phyloP scores from a whole-genome alignment of 2,113 vertebrate species.

The Struthio camelus region DNA sequence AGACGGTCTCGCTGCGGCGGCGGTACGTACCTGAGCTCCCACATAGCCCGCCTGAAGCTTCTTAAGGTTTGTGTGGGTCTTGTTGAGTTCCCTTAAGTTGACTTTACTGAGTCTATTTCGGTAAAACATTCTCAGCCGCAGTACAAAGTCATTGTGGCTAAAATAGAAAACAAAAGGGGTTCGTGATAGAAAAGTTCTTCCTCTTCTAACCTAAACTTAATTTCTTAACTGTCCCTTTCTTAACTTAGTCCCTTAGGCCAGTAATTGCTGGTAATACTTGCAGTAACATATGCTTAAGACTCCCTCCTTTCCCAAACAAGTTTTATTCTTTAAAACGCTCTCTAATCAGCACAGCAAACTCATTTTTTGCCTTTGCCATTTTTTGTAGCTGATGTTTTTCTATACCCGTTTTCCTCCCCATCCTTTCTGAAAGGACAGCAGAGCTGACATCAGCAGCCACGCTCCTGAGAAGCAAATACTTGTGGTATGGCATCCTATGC shows the following conservation, averaged over 20 bases:
- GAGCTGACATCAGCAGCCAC: background rate
- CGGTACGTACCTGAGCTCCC: conserved; percentile 85
- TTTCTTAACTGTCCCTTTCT: background rate
- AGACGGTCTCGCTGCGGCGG: background rate
- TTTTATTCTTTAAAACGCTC: background rate
- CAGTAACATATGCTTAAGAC: background rate
- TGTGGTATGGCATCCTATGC: background rate
- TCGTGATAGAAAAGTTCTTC: background rate
- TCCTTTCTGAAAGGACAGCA: background rate
- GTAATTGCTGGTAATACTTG: background rate
- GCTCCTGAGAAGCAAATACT: background rate
- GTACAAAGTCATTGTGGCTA: conserved; percentile 89
- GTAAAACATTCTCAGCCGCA: conserved; percentile 80
- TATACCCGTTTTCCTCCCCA: background rate
- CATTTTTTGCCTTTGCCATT: background rate
- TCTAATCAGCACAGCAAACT: background rate
- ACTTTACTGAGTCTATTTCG: conserved; percentile 75
- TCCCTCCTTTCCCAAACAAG: background rate
- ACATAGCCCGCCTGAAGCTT: conserved; percentile 84
- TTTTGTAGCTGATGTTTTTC: background rate
- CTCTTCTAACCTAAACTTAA: background rate
- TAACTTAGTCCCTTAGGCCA: background rate
- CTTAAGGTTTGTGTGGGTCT: conserved; percentile 81
- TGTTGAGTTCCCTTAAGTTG: conserved; percentile 76
- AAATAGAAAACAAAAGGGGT: background rate